Evolutionary conservation across 1,140 invertebrate genomes (phyloP), one percentile per base, ranked within the genome.

Genomic region (Drosophila persimilis): DNA sequence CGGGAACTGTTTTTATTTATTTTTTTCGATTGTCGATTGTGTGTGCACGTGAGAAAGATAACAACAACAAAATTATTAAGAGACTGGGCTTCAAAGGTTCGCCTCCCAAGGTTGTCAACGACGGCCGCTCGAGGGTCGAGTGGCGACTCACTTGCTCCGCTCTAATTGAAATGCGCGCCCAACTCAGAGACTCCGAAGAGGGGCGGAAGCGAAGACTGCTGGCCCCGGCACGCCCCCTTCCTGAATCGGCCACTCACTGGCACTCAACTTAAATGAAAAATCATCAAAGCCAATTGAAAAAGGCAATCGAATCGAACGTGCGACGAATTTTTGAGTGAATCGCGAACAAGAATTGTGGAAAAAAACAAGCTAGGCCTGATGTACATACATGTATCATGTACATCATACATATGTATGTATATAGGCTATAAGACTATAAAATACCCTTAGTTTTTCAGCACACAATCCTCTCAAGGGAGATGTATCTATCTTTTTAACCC

Each of bases 261-360:
- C 79, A 78, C 62, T 80, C 75, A 85, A 74, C 77, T 80, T 77
- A 85, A 85, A 86, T 85, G 77, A 85, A 77, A 84, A 85, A 66
- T 75, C 80, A 85, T 85, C 80, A 85, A 73, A 65, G 67, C 53
- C 80, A 85, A 85, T 85, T 86, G 77, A 53, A 83, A 83, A 84
- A 80, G 80, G 77, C 80, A 84, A 85, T 85, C 80, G 80, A 76
- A 85, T 86, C 67, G 81, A 80, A 80, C 77, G 77, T 85, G 77
- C 85, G 54, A 66, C 63, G 80, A 84, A 85, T 85, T 85, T 58
- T 85, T 58, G 63, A 73, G 67, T 60, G 48, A 83, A 73, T 50
- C 60, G 71, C 58, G 65, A 80, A 74, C 65, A 59, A 78, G 63
- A 78, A 56, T 50, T 62, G 43, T 53, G 47, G 52, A 52, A 60